These are phyloP conservation scores for Pomacea maculata DNA, from an alignment of 1,140 invertebrate genomes.

Conservation along the genomic window DNA sequence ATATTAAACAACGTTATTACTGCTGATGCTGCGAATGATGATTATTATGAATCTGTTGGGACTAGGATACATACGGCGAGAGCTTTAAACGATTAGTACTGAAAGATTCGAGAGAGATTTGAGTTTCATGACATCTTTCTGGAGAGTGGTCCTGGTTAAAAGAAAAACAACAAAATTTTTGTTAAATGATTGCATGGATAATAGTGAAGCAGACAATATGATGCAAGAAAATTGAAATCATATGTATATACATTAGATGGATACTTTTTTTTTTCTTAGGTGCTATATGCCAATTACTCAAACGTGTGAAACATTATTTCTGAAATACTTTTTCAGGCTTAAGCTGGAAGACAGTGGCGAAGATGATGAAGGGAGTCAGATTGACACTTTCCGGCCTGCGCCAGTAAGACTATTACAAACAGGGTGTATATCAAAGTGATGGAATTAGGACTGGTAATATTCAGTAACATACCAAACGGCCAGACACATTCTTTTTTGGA, in stretches of 20 bases:
- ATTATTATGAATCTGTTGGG: not conserved
- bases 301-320: not conserved
- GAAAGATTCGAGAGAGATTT: not conserved
- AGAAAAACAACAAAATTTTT: not conserved
- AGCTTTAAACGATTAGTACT: not conserved
- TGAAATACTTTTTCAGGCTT: constrained; percentile 34
- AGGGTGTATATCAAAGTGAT: not conserved
- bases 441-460: too few species aligned
- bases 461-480: too few species aligned
- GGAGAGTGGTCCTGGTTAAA: too few species aligned
- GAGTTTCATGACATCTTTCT: too few species aligned
- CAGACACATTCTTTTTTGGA: not conserved
- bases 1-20: constrained; percentile 8
- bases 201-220: not conserved
- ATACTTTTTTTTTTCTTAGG: not conserved
- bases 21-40: not conserved
- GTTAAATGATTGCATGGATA: not conserved
- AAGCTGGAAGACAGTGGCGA: constrained; percentile 58
- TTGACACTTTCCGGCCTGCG: constrained; percentile 39
- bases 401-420: constrained; percentile 29
- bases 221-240: not conserved
- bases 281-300: not conserved
- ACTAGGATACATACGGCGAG: not conserved
- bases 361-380: constrained; percentile 45
- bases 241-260: too few species aligned